These are phyloP conservation scores for Synanceia verrucosa DNA, from an alignment of 2,797 vertebrate genomes.

Conservation along the genomic window DNA sequence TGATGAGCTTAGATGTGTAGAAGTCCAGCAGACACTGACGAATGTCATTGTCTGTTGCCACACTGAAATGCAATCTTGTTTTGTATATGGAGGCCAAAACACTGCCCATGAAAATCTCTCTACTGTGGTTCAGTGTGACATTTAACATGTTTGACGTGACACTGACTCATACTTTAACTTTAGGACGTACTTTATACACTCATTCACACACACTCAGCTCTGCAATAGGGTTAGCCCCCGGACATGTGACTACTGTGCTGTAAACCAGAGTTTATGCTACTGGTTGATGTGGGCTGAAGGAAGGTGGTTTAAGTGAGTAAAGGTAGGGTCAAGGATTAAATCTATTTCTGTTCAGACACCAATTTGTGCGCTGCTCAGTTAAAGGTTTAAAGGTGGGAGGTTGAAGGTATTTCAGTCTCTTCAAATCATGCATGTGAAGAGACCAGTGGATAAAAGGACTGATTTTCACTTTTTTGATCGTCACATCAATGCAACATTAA, in stretches of 20 bases:
- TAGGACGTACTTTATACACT: conserved; percentile 22
- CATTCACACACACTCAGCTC: conserved; percentile 44
- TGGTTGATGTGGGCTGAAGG: conserved; percentile 5
- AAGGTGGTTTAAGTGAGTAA: conserved; percentile 41
- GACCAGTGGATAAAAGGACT: conserved; percentile 16
- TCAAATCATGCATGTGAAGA: conserved; percentile 1
- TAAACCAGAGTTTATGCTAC: conserved; percentile 37
- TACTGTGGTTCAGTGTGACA: neutral
- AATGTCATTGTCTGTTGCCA: neutral
- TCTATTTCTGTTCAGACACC: conserved; percentile 61
- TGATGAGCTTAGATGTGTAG: conserved; percentile 11
- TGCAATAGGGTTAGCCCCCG: conserved; percentile 52
- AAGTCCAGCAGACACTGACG: neutral
- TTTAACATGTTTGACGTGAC: neutral
- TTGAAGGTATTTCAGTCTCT: conserved; percentile 22
- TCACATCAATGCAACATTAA: neutral
- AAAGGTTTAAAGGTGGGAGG: conserved; percentile 9
- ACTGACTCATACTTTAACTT: neutral
- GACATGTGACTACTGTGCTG: conserved; percentile 46
- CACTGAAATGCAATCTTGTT: neutral
- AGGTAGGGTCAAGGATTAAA: conserved; percentile 47
- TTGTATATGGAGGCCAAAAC: neutral
- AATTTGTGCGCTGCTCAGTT: neutral
- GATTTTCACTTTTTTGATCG: conserved; percentile 17
- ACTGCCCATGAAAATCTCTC: neutral